A percentile compares a stretch with the other conserved stretches of the same genome.
Evolutionary conservation across 2,113 vertebrate species (phyloP).

Genomic region (Brachionichthys hirsutus): DNA sequence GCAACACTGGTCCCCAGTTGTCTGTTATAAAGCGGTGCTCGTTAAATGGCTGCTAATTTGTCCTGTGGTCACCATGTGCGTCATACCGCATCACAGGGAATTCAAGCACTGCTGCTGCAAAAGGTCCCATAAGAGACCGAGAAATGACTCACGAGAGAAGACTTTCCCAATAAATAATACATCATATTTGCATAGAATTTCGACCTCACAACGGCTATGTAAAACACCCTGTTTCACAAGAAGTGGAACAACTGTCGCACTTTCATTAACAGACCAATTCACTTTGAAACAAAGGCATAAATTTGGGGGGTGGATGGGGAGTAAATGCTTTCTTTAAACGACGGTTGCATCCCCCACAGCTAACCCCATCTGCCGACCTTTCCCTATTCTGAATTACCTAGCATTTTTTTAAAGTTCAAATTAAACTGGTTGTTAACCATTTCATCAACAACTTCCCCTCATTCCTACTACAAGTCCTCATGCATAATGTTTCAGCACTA

Average conservation of each 20-base stretch:
- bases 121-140: conserved; percentile 27
- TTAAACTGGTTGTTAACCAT: conserved; percentile 35
- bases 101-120: conserved; percentile 10
- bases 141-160: conserved; percentile 15
- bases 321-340: conserved; percentile 47
- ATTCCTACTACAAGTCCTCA: conserved; percentile 37
- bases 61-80: conserved; percentile 39
- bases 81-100: conserved; percentile 54
- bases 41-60: conserved; percentile 57
- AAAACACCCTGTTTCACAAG: conserved; percentile 30
- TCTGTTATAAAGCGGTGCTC: conserved; percentile 43
- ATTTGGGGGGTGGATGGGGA: conserved; percentile 37
- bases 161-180: conserved; percentile 2
- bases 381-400: conserved; percentile 63
- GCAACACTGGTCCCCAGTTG: conserved; percentile 42
- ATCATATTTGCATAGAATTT: conserved; percentile 33
- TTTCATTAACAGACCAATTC: conserved; percentile 33
- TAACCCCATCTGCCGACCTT: conserved; percentile 42
- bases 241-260: conserved; percentile 7
- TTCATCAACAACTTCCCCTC: conserved; percentile 48
- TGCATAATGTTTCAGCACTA: conserved; percentile 57
- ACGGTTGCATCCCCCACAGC: conserved; percentile 50
- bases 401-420: conserved; percentile 66
- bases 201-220: conserved; percentile 20
- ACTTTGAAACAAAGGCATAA: conserved; percentile 49